A percentile compares a stretch with the other conserved stretches of the same genome.
These are phyloP conservation scores for Corynorhinus townsendii DNA, from an alignment of 2,113 vertebrate species.

Conservation along the genomic window DNA sequence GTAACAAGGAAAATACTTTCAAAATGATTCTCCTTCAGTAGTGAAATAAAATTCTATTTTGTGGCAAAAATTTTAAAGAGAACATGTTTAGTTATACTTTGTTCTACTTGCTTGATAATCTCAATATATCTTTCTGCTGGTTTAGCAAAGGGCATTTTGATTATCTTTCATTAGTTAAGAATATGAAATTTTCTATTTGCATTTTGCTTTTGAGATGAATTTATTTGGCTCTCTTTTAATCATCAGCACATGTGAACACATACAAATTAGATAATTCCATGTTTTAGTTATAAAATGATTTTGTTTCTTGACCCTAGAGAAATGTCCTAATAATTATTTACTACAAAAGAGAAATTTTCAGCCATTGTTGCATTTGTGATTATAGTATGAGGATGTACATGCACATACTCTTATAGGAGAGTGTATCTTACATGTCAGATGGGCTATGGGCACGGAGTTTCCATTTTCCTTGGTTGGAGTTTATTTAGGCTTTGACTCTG, in stretches of 20 bases:
- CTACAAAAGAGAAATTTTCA: background rate
- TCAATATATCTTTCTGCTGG: background rate
- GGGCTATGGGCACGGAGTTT: background rate
- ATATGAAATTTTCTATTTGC: background rate
- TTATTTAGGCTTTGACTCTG: background rate
- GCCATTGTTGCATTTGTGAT: background rate
- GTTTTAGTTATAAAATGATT: background rate
- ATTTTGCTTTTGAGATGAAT: conserved; percentile 19
- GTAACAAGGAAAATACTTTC: background rate
- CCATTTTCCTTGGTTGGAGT: background rate
- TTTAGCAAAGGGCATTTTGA: background rate
- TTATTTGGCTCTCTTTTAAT: background rate
- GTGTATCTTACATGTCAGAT: background rate
- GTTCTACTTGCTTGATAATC: background rate
- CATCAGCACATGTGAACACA: background rate
- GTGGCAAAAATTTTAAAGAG: background rate
- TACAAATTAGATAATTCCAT: background rate
- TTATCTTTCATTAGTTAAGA: background rate
- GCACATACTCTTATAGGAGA: background rate
- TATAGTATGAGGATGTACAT: background rate
- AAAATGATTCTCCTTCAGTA: background rate
- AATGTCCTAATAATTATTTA: background rate
- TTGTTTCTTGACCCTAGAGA: background rate
- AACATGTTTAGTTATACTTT: background rate
- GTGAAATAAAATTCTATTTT: conserved; percentile 1